Conservation (phyloP, 2,797 vertebrate species). For the Poecile montanus region DNA sequence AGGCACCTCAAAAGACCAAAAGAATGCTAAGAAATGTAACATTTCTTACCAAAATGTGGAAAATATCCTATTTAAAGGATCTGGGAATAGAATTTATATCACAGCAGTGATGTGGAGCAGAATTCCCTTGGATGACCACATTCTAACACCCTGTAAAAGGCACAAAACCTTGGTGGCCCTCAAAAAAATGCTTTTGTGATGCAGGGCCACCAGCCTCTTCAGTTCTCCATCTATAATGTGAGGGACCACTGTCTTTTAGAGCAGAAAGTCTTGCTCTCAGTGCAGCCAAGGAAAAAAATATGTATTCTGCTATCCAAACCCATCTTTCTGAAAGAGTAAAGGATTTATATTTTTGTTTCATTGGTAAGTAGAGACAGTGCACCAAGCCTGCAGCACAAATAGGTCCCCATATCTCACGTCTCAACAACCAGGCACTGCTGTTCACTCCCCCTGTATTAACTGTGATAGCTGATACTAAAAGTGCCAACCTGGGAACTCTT, state of each 20-base stretch:
- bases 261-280: not conserved
- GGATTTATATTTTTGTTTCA: not conserved
- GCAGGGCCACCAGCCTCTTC: not conserved
- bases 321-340: not conserved
- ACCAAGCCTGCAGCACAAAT: not conserved
- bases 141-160: not conserved
- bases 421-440: not conserved
- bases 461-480: not conserved
- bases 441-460: not conserved
- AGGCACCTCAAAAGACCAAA: not conserved
- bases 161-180: not conserved
- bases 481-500: not conserved
- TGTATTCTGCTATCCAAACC: not conserved
- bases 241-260: not conserved
- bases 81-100: not conserved
- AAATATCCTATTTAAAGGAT: not conserved
- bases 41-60: not conserved
- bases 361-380: not conserved
- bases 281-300: not conserved
- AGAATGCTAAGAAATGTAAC: not conserved
- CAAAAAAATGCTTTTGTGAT: not conserved
- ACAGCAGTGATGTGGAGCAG: not conserved
- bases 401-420: not conserved
- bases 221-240: not conserved
- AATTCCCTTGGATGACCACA: not conserved